A percentile compares a stretch with the other conserved stretches of the same genome.
phyloP scores from a whole-genome alignment of 2,888 invertebrate genomes.

The Pemphredon lugubris region DNA sequence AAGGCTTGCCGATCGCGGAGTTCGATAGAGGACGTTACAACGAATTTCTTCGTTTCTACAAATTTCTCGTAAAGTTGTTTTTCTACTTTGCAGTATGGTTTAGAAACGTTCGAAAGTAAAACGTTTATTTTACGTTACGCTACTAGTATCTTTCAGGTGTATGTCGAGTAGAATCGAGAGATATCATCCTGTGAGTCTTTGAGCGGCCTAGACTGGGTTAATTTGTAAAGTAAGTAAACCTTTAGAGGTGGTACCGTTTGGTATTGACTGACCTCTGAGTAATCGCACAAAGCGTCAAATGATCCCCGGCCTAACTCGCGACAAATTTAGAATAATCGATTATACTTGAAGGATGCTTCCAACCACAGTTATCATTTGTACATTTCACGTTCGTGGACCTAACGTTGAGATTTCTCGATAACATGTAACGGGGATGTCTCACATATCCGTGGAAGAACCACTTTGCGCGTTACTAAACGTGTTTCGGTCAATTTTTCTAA shows the following conservation, averaged over 20 bases:
- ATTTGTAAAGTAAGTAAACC: constrained; percentile 25
- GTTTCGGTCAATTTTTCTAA: constrained; percentile 6
- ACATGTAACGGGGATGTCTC: too few species aligned
- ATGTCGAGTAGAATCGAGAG: constrained; percentile 26
- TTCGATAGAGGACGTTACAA: constrained; percentile 19
- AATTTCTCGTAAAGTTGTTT: constrained; percentile 23
- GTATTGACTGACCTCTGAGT: constrained; percentile 16
- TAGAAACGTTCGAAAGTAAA: constrained; percentile 22
- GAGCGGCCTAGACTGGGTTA: constrained; percentile 14
- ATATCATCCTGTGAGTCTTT: constrained; percentile 21
- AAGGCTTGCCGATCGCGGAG: constrained; percentile 36
- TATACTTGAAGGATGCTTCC: constrained; percentile 31
- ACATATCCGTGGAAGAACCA: too few species aligned
- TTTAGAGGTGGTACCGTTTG: constrained; percentile 18
- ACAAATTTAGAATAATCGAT: constrained; percentile 12
- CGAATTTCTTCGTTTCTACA: constrained; percentile 12
- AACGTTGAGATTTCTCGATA: constrained; percentile 4
- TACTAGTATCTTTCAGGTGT: constrained; percentile 21
- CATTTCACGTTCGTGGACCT: constrained; percentile 36
- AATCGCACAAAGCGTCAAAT: constrained; percentile 28
- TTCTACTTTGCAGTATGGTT: constrained; percentile 23
- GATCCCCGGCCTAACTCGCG: constrained; percentile 39
- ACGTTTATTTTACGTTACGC: constrained; percentile 34
- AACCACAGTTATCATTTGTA: constrained; percentile 12
- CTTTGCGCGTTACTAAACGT: constrained; percentile 9